These are phyloP conservation scores for Cebidichthys violaceus DNA, from an alignment of 2,113 vertebrate genomes.

Conservation along the genomic window DNA sequence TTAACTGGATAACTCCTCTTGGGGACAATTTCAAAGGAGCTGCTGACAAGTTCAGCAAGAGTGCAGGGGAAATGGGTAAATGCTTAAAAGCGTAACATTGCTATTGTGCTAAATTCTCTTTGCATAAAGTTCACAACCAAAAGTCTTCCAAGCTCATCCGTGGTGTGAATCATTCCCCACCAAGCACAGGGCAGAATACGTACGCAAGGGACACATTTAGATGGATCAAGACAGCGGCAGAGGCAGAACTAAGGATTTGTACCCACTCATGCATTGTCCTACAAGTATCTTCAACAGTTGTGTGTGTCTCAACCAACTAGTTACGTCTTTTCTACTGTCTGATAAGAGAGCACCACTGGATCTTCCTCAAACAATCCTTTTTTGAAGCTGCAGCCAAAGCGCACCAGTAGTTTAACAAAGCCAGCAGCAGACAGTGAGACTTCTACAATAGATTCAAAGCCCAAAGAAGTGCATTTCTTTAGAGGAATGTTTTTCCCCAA, in stretches of 20 bases:
- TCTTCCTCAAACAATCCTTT: not conserved
- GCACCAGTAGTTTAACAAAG: constrained; percentile 20
- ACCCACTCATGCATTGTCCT: not conserved
- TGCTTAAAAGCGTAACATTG: not conserved
- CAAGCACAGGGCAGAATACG: not conserved
- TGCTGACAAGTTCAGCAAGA: constrained; percentile 2
- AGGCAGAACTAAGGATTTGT: not conserved
- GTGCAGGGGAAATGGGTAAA: not conserved
- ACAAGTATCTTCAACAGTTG: not conserved
- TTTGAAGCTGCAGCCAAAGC: constrained; percentile 24
- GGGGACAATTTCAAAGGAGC: constrained; percentile 9
- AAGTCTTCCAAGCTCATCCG: not conserved
- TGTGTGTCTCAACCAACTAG: not conserved
- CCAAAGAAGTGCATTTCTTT: constrained; percentile 27
- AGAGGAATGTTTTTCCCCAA: constrained; percentile 10
- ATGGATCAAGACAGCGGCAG: not conserved
- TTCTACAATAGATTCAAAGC: constrained; percentile 10
- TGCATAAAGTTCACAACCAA: not conserved
- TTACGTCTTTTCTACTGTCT: not conserved
- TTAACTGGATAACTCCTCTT: constrained; percentile 6
- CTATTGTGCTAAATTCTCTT: not conserved
- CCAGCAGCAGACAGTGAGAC: not conserved
- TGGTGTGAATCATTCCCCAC: not conserved
- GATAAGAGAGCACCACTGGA: constrained; percentile 8
- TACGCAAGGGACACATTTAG: not conserved